These are phyloP conservation scores for Pardalotus punctatus DNA, from an alignment of 2,113 vertebrate species.

Conservation along the genomic window DNA sequence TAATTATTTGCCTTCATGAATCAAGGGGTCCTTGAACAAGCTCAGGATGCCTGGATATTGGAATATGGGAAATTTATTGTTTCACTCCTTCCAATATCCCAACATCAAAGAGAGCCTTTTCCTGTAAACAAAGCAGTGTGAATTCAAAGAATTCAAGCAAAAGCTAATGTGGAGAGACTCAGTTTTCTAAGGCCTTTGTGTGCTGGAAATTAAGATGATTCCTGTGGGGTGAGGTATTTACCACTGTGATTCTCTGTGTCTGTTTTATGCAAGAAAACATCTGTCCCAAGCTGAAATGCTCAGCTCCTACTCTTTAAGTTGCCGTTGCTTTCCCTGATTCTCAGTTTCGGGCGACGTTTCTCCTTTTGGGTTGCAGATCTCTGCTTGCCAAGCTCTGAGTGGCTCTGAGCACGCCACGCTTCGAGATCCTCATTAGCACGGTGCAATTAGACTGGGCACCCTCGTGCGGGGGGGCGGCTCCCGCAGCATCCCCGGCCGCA, in stretches of 20 bases:
- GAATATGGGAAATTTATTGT: constrained; percentile 56
- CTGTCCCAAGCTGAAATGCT: not conserved
- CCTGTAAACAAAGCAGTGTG: not conserved
- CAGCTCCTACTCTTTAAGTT: not conserved
- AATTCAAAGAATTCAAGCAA: constrained; percentile 4
- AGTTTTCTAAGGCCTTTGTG: not conserved
- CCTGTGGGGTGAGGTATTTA: not conserved
- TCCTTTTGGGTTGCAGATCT: not conserved
- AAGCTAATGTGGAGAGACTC: not conserved
- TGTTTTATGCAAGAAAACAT: not conserved
- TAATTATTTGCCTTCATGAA: constrained; percentile 60
- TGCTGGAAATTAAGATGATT: not conserved
- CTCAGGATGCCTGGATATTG: constrained; percentile 28
- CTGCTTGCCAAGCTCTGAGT: not conserved
- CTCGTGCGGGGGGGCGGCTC: not conserved
- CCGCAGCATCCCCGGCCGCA: not conserved
- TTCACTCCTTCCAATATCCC: constrained; percentile 36
- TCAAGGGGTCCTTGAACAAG: constrained; percentile 39
- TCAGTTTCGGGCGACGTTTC: not conserved
- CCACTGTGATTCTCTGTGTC: not conserved
- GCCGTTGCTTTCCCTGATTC: not conserved
- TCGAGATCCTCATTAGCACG: not conserved
- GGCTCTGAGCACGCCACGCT: not conserved
- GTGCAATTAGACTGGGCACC: not conserved
- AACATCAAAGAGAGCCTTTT: constrained; percentile 38